Evolutionary conservation across 2,888 invertebrate species (phyloP), one percentile per base, ranked within the genome.

Genomic region (Parthenolecanium corni): DNA sequence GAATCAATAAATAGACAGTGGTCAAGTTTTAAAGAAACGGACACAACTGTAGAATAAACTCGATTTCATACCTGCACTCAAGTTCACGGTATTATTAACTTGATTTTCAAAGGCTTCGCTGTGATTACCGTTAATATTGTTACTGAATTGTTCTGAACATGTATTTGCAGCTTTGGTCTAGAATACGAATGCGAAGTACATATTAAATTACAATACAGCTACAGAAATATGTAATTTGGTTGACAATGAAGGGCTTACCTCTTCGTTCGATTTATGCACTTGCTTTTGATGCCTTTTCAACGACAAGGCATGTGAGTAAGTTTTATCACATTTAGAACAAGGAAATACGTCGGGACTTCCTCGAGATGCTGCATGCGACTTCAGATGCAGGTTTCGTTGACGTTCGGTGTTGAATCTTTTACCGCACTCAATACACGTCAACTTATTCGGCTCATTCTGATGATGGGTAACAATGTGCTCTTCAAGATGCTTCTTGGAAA

Each of bases 251-350:
- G 3, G 18, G n/a, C 3, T 14, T 44, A 44, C 44, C n/a, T 16
- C 4, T 44, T 44, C 44, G 14, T 44, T 44, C 14, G 4, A 4
- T 16, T 18, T 20, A 49, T 49, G 49, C 5, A 49, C 12, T 21
- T 23, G 36, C 40, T 54, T 54, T 40, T 23, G 12, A 1, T 21
- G 54, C 18, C 40, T 54, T 9, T 2, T 21, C 16, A 40, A 40
- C 16, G 12, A 42, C 14, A n/a, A 14, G 2, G 36, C 42, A 1
- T 14, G 20, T 16, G 18, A 23, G 24, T 38, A 40, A 20, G 14
- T 14, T 54, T 54, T 54, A 23, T 40, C 42, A n/a, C 54, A 54
- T 12, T 38, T 12, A 9, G 36, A 23, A 16, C 54, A 54, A 38
- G 36, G 14, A 23, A 23, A 42, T 42, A 38, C 42, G 23, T 23